Evolutionary conservation across 2,113 vertebrate species (phyloP).

Genomic region (Panthera tigris): DNA sequence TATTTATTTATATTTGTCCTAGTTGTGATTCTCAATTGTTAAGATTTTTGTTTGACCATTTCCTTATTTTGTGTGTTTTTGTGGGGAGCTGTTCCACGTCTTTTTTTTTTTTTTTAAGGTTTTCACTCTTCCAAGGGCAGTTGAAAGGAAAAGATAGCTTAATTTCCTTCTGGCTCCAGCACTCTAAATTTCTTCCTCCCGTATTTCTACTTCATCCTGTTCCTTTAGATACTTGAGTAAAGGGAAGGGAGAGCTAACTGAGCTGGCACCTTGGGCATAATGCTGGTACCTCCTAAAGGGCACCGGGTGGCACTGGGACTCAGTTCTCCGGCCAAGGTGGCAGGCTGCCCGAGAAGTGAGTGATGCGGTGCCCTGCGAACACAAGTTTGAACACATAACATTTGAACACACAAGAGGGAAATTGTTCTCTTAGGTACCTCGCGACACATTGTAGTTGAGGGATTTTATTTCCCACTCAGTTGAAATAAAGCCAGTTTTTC

Average conservation of each 20-base stretch:
- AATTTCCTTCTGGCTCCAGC: neutral
- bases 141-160: neutral
- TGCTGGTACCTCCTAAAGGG: neutral
- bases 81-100: neutral
- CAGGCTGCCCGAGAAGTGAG: neutral
- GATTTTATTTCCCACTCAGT: neutral
- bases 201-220: neutral
- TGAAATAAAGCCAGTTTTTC: conserved; percentile 79
- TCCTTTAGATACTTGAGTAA: neutral
- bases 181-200: neutral
- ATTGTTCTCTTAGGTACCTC: neutral
- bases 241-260: neutral
- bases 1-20: neutral
- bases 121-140: conserved; percentile 1
- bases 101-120: neutral
- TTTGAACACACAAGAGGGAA: neutral
- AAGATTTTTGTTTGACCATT: neutral
- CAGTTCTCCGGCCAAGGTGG: neutral
- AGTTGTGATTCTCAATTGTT: neutral
- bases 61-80: conserved; percentile 7
- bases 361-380: neutral
- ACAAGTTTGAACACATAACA: neutral
- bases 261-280: neutral
- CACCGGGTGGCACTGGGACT: neutral
- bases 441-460: neutral